Conservation (phyloP, 2,888 invertebrate species). For the Ceramica pisi region DNA sequence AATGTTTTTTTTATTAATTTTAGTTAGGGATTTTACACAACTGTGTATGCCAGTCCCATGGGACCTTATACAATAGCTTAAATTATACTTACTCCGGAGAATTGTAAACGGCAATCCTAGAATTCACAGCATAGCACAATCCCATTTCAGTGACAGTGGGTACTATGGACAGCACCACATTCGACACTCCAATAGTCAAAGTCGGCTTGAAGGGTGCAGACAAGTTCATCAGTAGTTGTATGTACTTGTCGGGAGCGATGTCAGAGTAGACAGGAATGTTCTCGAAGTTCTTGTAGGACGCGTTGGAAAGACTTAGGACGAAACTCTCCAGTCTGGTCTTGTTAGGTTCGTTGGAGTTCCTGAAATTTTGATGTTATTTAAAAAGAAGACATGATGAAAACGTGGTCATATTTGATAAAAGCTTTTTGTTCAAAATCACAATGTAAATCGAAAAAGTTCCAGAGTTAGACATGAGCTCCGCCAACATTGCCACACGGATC, state of each 20-base stretch:
- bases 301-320: slow-evolving; percentile 89
- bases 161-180: slow-evolving; percentile 88
- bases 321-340: slow-evolving; percentile 90
- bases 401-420: no score
- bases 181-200: slow-evolving; percentile 90
- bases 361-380: slow-evolving; percentile 55
- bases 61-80: no score
- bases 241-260: slow-evolving; percentile 90
- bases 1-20: no score
- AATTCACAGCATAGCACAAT: slow-evolving; percentile 93
- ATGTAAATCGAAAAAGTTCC: neutral
- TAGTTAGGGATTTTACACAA: no score
- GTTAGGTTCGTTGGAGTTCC: slow-evolving; percentile 82
- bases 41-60: no score
- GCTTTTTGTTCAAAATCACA: neutral
- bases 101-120: slow-evolving; percentile 91
- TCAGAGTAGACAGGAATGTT: slow-evolving; percentile 89
- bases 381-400: neutral
- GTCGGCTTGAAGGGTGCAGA: slow-evolving; percentile 87
- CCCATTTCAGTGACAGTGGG: slow-evolving; percentile 93
- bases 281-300: slow-evolving; percentile 91
- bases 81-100: slow-evolving; percentile 86
- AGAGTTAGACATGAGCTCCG: neutral
- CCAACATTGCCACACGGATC: neutral
- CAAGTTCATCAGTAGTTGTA: slow-evolving; percentile 90